Evolutionary conservation across 2,888 invertebrate genomes (phyloP).

Genomic region (Epistrophe grossulariae): DNA sequence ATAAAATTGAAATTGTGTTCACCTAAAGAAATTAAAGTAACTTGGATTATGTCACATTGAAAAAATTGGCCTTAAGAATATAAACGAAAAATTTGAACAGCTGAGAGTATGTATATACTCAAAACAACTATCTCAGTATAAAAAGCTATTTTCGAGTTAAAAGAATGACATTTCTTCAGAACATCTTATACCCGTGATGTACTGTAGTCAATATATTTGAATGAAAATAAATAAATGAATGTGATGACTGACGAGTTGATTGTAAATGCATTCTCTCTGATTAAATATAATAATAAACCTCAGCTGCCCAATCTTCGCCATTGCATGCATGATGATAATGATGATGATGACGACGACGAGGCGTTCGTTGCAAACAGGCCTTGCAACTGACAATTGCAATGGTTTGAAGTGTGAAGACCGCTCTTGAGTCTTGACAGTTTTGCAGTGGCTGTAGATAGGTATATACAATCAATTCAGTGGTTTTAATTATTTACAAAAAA

Average conservation of each 20-base stretch:
- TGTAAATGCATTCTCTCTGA: conserved; percentile 28
- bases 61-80: too few relatives aligned
- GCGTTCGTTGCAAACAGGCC: neutral
- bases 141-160: too few relatives aligned
- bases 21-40: too few relatives aligned
- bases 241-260: neutral
- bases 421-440: conserved; percentile 20
- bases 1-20: too few relatives aligned
- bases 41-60: too few relatives aligned
- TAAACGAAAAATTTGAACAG: too few relatives aligned
- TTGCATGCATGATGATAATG: conserved; percentile 12
- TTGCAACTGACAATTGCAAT: conserved; percentile 18
- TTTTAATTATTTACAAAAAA: conserved; percentile 35
- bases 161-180: neutral
- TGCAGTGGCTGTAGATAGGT: neutral
- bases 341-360: conserved; percentile 5
- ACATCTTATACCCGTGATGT: neutral
- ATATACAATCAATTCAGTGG: conserved; percentile 26
- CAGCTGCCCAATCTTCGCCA: conserved; percentile 28
- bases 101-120: too few relatives aligned
- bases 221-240: neutral
- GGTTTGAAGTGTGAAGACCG: conserved; percentile 27
- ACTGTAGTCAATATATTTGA: neutral
- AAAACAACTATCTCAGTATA: too few relatives aligned
- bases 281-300: conserved; percentile 29